These are phyloP conservation scores for Abrostola triplasia DNA, from an alignment of 2,888 invertebrate species.

Conservation along the genomic window DNA sequence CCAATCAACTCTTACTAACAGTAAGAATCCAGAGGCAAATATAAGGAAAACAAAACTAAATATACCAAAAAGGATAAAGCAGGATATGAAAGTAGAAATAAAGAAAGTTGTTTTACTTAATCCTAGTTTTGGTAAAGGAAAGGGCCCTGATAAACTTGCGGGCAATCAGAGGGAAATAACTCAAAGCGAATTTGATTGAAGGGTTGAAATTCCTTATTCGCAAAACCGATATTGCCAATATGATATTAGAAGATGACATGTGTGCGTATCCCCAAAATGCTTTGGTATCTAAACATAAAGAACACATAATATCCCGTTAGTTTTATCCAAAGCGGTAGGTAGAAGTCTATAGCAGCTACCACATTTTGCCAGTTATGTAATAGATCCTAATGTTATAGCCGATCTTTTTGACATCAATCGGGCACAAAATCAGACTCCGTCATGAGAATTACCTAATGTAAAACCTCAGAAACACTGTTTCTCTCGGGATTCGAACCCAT, in stretches of 20 bases:
- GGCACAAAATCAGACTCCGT: too few species aligned
- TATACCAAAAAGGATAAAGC: constrained; percentile 13
- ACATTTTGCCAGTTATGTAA: too few species aligned
- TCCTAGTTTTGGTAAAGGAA: constrained; percentile 21
- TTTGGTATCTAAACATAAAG: too few species aligned
- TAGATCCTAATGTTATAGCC: too few species aligned
- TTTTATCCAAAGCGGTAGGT: too few species aligned
- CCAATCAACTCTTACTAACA: constrained; percentile 1
- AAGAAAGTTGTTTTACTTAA: constrained; percentile 14
- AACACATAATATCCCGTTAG: too few species aligned
- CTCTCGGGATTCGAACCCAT: too few species aligned
- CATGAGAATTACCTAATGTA: too few species aligned
- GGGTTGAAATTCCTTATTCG: constrained; percentile 18
- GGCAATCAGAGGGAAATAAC: constrained; percentile 24
- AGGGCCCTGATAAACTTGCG: constrained; percentile 8
- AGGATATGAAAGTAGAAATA: constrained; percentile 6
- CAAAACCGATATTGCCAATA: background rate
- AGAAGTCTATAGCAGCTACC: too few species aligned
- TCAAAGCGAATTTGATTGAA: constrained; percentile 30
- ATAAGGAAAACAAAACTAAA: constrained; percentile 5
- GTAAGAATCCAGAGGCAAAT: background rate
- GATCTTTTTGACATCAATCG: too few species aligned
- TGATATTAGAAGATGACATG: background rate
- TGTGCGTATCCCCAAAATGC: background rate
- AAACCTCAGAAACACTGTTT: too few species aligned